These are phyloP conservation scores for Tympanoctomys barrerae DNA, from an alignment of 2,797 vertebrate genomes.

Conservation along the genomic window DNA sequence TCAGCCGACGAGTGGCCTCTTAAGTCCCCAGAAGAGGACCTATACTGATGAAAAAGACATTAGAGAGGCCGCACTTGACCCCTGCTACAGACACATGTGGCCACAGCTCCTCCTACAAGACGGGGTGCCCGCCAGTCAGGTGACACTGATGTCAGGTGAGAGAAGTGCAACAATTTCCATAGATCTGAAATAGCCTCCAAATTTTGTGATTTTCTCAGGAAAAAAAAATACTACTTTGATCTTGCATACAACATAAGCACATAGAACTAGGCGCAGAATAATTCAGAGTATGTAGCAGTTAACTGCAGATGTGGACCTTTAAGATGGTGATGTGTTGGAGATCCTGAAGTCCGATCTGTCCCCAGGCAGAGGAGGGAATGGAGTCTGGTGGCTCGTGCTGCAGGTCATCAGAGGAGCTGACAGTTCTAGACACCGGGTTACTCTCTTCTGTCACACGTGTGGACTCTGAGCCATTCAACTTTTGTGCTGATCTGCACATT, in stretches of 20 bases:
- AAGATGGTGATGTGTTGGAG: neutral
- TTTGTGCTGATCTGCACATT: constrained; percentile 43
- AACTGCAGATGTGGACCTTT: neutral
- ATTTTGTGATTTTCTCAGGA: constrained; percentile 13
- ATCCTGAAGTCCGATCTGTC: neutral
- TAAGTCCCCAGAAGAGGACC: neutral
- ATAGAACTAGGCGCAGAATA: constrained; percentile 39
- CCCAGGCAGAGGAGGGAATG: neutral
- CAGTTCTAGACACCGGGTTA: neutral
- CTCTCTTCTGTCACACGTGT: neutral
- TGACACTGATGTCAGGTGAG: neutral
- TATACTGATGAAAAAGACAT: neutral
- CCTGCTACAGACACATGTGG: neutral
- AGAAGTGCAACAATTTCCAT: neutral
- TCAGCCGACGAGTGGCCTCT: neutral
- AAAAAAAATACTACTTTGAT: constrained; percentile 9
- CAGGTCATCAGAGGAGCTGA: neutral
- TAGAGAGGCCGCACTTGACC: neutral
- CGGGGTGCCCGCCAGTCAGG: neutral
- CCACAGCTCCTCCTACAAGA: neutral
- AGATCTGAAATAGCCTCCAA: neutral
- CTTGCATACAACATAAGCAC: neutral
- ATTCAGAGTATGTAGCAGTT: neutral
- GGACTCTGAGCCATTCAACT: constrained; percentile 56
- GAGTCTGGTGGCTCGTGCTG: neutral